Percentiles rank a stretch among this genome's conserved stretches.
Conservation (phyloP, 2,797 vertebrate species). For the Psittacula derbiana region DNA sequence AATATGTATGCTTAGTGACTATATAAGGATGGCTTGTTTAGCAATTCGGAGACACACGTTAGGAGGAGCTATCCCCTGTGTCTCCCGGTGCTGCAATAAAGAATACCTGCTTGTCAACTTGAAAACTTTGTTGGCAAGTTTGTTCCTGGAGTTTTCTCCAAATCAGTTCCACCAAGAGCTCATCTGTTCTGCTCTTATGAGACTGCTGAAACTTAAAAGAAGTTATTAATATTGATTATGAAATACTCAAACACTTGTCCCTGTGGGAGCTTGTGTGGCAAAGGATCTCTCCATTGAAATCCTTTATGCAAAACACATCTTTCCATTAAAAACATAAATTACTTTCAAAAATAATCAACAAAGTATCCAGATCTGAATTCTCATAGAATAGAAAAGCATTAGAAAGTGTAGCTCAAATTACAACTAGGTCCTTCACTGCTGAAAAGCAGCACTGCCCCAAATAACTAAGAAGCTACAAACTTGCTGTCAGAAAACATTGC, state of each 20-base stretch:
- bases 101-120: no score
- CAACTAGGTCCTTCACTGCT: background rate
- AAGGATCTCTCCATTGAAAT: conserved; percentile 19
- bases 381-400: background rate
- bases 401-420: background rate
- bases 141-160: no score
- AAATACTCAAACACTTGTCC: conserved; percentile 64
- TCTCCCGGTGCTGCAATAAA: no score
- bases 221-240: conserved; percentile 60
- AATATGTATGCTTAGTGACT: no score
- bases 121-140: no score
- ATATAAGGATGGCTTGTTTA: no score
- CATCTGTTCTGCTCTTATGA: conserved; percentile 34
- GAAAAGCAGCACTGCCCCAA: background rate
- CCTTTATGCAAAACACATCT: background rate
- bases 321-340: background rate
- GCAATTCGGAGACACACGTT: no score
- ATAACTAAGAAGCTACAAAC: background rate
- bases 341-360: background rate
- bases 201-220: conserved; percentile 51
- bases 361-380: background rate
- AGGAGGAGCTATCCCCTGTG: no score
- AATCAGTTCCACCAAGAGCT: conserved; percentile 1
- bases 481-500: background rate
- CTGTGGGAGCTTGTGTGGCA: background rate